phyloP scores from a whole-genome alignment of 2,888 invertebrate species.

The Prenolepis imparis region DNA sequence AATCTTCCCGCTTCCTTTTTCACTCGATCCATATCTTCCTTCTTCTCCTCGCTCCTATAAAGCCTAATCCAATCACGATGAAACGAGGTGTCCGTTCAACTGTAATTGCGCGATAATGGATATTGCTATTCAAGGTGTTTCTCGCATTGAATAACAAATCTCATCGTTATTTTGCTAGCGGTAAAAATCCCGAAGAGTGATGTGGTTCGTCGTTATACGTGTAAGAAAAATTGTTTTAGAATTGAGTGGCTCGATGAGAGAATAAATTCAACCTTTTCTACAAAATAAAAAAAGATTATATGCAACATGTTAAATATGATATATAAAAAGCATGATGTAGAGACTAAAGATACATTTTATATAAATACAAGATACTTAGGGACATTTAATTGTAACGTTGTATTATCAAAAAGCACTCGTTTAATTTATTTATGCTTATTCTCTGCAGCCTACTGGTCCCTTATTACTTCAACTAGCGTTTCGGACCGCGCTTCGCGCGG shows the following conservation, averaged over 20 bases:
- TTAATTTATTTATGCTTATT: conserved; percentile 50
- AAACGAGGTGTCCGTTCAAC: conserved; percentile 79
- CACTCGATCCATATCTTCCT: neutral
- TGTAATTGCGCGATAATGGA: conserved; percentile 82
- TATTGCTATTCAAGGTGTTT: conserved; percentile 81
- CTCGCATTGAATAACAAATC: conserved; percentile 78
- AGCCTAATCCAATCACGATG: conserved; percentile 81
- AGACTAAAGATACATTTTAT: too few species aligned
- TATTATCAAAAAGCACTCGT: neutral
- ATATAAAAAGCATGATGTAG: too few species aligned
- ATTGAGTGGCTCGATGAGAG: too few species aligned
- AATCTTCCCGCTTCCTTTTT: conserved; percentile 49
- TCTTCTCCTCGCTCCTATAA: conserved; percentile 34
- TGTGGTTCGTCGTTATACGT: neutral
- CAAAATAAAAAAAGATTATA: neutral
- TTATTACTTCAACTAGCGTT: conserved; percentile 11
- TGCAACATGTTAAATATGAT: too few species aligned
- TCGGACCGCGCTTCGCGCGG: too few species aligned
- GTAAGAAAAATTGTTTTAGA: neutral
- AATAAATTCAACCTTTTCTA: neutral
- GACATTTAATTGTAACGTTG: too few species aligned
- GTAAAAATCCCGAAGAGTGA: neutral
- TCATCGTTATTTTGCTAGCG: conserved; percentile 20
- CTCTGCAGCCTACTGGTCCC: neutral
- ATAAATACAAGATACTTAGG: too few species aligned